Base-by-base conservation (phyloP, 1,140 invertebrate species). In the Drepana arcuata region DNA sequence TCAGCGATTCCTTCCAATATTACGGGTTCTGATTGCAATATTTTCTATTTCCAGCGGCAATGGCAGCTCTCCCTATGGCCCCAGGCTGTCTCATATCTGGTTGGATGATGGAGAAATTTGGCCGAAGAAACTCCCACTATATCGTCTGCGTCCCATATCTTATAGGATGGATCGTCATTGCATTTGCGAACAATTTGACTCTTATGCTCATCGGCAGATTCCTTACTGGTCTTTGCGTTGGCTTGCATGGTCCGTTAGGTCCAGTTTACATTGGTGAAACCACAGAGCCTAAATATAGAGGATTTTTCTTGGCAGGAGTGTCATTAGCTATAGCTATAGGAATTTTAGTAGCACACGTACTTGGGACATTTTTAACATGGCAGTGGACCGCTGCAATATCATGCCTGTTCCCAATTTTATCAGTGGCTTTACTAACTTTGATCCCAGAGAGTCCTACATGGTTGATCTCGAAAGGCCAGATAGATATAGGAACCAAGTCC, bases 371-470 rank as follows among this genome's bases (percentile, higher is more conserved):
- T 49, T 59, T 88, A 0, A 56, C 79, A 18, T 90, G 89, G 89
- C 73, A 86, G 51, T 70, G 70, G 45, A 86, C 86, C 1, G 87
- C 88, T 0, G 66, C 83, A 0, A 69, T 89, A 1, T 85, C 83
- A 49, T 78, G 75, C 1, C 27, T 81, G 2, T 68, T 88, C 14
- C 86, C 87, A 9, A 52, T 87, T 10, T 6, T 86, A 9, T 67
- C 78, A 16, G 81, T 83, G 12, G 14, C 83, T 2, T 37, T 86
- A 1, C 46, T 87, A 18, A 62, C 69, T 11, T 81, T 88, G 10
- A 74, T 88, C 1, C 90, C 90, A 0, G 92, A 94, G 67, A 91
- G 91, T 35, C 92, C 92, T 1, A 83, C 87, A 1, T 93, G 90
- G 90, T 65, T 91, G 26, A 81, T 87, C 0, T 79, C 85, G 2